phyloP scores from a whole-genome alignment of 2,113 vertebrate species.

The Daubentonia madagascariensis region DNA sequence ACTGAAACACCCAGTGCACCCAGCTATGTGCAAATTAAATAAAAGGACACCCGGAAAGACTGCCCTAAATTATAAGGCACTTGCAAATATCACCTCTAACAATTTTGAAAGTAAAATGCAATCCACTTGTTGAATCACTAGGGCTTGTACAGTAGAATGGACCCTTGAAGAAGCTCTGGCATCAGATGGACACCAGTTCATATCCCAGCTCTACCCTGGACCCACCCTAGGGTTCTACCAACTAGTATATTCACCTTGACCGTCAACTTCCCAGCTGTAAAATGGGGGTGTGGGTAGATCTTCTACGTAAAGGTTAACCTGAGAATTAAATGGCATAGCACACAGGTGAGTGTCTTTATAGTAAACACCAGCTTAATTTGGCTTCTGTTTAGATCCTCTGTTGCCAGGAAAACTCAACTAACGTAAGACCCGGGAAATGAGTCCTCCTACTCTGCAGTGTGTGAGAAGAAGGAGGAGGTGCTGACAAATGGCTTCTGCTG shows the following conservation, averaged over 20 bases:
- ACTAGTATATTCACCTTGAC: rapidly evolving
- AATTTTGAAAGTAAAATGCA: too few species aligned
- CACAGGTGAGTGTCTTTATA: background rate
- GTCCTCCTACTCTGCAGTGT: background rate
- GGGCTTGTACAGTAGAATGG: background rate
- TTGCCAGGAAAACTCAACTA: background rate
- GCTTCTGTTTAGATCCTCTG: background rate
- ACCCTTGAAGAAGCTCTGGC: background rate
- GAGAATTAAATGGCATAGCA: background rate
- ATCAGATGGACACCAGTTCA: background rate
- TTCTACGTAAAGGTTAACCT: rapidly evolving
- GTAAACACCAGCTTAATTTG: background rate
- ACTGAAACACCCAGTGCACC: background rate
- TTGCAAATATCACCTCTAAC: background rate
- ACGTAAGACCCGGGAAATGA: background rate
- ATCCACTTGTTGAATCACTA: background rate
- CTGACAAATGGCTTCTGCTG: background rate
- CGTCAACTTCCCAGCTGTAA: background rate
- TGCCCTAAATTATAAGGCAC: background rate
- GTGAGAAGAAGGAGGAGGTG: background rate
- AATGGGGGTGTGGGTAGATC: rapidly evolving
- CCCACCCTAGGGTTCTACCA: background rate
- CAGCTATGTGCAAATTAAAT: background rate
- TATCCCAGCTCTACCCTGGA: background rate
- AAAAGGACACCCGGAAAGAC: background rate